phyloP scores from a whole-genome alignment of 92 coral and sea anemone species.

The Phenganax marumi region DNA sequence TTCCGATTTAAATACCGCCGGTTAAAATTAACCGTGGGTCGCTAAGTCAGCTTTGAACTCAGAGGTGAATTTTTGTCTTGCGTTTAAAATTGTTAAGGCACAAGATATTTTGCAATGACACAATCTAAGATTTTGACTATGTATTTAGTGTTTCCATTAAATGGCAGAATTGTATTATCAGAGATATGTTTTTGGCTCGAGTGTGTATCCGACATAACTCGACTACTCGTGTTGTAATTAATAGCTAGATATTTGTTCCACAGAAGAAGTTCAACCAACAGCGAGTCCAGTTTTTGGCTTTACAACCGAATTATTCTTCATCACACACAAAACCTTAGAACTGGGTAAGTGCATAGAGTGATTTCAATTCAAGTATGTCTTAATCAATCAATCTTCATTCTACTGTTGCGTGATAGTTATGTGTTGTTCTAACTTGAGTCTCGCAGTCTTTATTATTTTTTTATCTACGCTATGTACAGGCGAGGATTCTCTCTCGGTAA shows the following conservation, averaged over 20 bases:
- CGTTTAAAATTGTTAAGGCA: too few species aligned
- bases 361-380: neutral
- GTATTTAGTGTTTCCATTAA: too few species aligned
- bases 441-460: neutral
- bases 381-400: neutral
- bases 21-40: too few species aligned
- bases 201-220: too few species aligned
- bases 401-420: neutral
- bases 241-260: conserved; percentile 14
- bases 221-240: neutral
- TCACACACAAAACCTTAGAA: conserved; percentile 85
- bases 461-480: neutral
- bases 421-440: neutral
- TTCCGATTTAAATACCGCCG: too few species aligned
- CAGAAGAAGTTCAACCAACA: conserved; percentile 53
- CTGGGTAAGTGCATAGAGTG: conserved; percentile 63
- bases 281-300: conserved; percentile 75
- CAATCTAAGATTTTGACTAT: too few species aligned
- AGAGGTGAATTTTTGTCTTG: too few species aligned
- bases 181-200: too few species aligned
- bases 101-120: too few species aligned
- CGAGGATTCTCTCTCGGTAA: neutral
- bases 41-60: too few species aligned
- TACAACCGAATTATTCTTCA: conserved; percentile 91
- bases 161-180: too few species aligned